A percentile compares a stretch with the other conserved stretches of the same genome.
These are phyloP conservation scores for Macrosoma leucophasiata DNA, from an alignment of 2,888 invertebrate genomes.

Conservation along the genomic window DNA sequence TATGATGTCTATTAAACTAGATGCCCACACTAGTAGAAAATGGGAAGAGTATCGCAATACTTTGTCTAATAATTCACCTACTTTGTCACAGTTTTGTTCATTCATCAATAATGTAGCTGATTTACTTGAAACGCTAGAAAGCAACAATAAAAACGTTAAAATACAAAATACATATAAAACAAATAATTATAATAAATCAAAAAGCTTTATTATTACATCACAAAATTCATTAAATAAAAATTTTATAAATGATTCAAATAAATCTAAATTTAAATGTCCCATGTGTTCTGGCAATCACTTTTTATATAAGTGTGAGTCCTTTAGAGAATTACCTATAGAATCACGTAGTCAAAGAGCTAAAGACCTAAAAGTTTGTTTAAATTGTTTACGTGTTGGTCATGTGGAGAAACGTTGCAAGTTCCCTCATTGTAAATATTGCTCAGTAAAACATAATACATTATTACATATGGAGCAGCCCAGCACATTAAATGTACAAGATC, in stretches of 20 bases:
- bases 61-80: conserved; percentile 5
- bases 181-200: conserved; percentile 1
- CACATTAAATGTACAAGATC: not conserved
- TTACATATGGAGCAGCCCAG: conserved; percentile 7
- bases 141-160: not conserved
- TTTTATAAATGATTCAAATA: too few relatives aligned
- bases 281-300: conserved; percentile 2
- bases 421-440: conserved; percentile 15
- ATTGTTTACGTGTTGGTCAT: conserved; percentile 21
- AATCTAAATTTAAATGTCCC: conserved; percentile 1
- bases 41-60: conserved; percentile 19
- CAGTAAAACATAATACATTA: conserved; percentile 12
- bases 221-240: too few relatives aligned
- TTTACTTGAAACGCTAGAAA: conserved; percentile 16
- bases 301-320: conserved; percentile 12
- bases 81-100: conserved; percentile 5
- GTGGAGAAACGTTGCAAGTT: conserved; percentile 14
- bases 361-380: conserved; percentile 19
- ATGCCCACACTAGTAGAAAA: conserved; percentile 7
- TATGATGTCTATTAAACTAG: conserved; percentile 15
- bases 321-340: conserved; percentile 13
- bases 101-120: conserved; percentile 11
- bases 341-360: conserved; percentile 19
- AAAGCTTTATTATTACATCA: conserved; percentile 4
- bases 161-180: not conserved